A percentile compares a stretch with the other conserved stretches of the same genome.
These are phyloP conservation scores for Misgurnus mizolepis DNA, from an alignment of 2,113 vertebrate species.

Conservation along the genomic window DNA sequence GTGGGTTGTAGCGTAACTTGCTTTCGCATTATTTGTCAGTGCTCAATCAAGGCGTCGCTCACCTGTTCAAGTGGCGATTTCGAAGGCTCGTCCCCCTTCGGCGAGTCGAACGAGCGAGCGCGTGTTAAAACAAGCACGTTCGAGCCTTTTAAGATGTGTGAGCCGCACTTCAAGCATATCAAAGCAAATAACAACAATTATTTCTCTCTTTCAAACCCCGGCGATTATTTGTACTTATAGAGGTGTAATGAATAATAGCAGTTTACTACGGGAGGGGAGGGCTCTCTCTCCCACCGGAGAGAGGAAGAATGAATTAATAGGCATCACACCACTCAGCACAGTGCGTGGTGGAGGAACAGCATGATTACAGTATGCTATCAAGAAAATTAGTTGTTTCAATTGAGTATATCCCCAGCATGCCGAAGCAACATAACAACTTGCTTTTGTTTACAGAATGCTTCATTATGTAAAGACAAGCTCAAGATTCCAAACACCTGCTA, in stretches of 20 bases:
- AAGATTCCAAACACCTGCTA: constrained; percentile 79
- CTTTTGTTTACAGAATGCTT: constrained; percentile 87
- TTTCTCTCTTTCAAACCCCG: constrained; percentile 68
- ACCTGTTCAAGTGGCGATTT: constrained; percentile 30
- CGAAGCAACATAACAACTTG: constrained; percentile 80
- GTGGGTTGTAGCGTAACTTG: neutral
- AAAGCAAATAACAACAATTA: constrained; percentile 65
- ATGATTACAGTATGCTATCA: constrained; percentile 80
- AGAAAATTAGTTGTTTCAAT: constrained; percentile 82
- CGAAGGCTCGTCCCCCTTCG: constrained; percentile 29
- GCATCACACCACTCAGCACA: constrained; percentile 68
- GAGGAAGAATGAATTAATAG: constrained; percentile 72
- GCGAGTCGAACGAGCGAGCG: constrained; percentile 25
- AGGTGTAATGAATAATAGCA: constrained; percentile 66
- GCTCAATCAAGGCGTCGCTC: constrained; percentile 24
- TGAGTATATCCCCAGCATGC: constrained; percentile 76
- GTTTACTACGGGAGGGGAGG: constrained; percentile 64
- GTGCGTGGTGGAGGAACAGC: constrained; percentile 73
- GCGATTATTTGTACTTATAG: constrained; percentile 61
- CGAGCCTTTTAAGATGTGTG: constrained; percentile 49
- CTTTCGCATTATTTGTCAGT: neutral
- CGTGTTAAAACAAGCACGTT: constrained; percentile 33
- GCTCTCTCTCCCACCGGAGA: constrained; percentile 56
- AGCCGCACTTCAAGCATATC: constrained; percentile 54
- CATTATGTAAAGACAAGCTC: constrained; percentile 74